Base-by-base conservation (phyloP, 2,113 vertebrate genomes). In the Blennius ocellaris region DNA sequence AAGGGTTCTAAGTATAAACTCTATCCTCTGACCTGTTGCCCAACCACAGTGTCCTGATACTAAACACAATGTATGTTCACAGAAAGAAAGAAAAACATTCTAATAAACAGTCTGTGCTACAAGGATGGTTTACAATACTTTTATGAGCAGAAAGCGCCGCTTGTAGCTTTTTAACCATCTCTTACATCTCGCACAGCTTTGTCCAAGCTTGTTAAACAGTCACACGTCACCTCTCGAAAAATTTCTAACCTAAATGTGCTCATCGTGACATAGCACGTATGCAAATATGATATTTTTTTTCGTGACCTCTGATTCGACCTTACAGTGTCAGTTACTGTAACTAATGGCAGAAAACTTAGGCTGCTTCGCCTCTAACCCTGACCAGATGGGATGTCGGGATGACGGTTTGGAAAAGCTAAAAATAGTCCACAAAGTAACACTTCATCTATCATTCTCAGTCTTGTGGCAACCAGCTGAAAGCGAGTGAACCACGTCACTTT, bases 381-480 rank as follows among this genome's bases (percentile, higher is more conserved):
- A 86, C 85, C 91, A 91, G 88, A 90, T 92, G 88, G 77, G 80
- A 78, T 6, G 80, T 85, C 86, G 78, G 85, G 90, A 71, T 11
- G 48, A 52, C 55, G 78, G 63, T 78, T 89, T 77, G 80, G 85
- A 90, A 90, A 90, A 88, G 87, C 87, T 90, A 90, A 90, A 92
- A 90, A 91, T 91, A 92, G 82, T 76, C 73, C 67, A 15, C 62
- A 86, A 82, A 88, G 84, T 87, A 84, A 89, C 85, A 90, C 88
- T 90, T 86, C 85, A 89, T 90, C 81, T 73, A 76, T 88, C 86
- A 87, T 59, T 70, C 63, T 65, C 48, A 40, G 65, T 47, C 69
- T 70, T 56, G 83, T 89, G 85, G 82, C 83, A 83, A 83, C 73
- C 76, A 81, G 87, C 83, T 87, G 89, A 89, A 89, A 87, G 76